Conservation (phyloP, 2,797 vertebrate genomes). For the Carduelis carduelis region DNA sequence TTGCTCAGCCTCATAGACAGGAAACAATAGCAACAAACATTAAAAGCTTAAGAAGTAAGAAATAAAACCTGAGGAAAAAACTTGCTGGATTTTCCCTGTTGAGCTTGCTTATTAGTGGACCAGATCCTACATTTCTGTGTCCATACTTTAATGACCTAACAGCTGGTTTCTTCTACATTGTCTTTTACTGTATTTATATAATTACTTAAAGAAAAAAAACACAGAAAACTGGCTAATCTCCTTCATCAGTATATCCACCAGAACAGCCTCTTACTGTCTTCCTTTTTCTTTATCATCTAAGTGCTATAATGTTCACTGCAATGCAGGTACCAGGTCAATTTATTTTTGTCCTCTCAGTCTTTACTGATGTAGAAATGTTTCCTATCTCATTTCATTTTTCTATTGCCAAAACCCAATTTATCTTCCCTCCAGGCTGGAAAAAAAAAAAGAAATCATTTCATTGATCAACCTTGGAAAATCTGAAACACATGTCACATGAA, state of each 20-base stretch:
- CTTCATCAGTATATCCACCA: background rate
- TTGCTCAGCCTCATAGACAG: background rate
- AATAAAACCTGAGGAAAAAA: background rate
- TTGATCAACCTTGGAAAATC: background rate
- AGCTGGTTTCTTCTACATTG: background rate
- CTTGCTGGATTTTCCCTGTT: background rate
- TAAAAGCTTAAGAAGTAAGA: slow-evolving; percentile 21
- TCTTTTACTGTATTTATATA: background rate
- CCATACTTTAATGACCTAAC: background rate
- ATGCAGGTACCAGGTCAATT: background rate
- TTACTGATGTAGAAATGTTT: background rate
- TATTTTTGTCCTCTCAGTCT: background rate
- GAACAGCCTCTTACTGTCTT: background rate
- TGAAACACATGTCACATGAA: rapidly evolving
- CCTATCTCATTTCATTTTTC: background rate
- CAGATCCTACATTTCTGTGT: background rate
- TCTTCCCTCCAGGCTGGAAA: background rate
- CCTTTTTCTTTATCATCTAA: background rate
- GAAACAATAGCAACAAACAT: slow-evolving; percentile 40
- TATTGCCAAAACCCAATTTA: background rate
- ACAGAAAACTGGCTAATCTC: background rate
- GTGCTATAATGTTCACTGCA: background rate
- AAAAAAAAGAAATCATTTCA: background rate
- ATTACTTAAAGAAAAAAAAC: background rate
- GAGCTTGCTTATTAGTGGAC: background rate